Evolutionary conservation across 2,888 invertebrate genomes (phyloP).

Genomic region (Pseudeuparius sepicola): DNA sequence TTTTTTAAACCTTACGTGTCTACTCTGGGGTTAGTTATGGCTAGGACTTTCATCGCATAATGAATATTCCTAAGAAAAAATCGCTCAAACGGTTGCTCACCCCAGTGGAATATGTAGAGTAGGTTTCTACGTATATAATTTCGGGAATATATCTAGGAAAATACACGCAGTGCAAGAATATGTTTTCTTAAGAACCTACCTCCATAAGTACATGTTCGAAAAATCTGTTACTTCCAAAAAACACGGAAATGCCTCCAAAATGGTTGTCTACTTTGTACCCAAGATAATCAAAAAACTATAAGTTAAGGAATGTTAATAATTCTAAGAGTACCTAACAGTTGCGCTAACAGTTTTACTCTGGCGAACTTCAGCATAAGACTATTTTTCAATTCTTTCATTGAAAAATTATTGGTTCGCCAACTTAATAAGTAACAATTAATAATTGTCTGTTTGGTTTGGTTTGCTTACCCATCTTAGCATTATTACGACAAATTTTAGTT

Average conservation of each 20-base stretch:
- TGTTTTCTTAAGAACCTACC: conserved; percentile 34
- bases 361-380: no score
- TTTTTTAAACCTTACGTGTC: conserved; percentile 44
- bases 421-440: no score
- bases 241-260: conserved; percentile 43
- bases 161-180: conserved; percentile 9
- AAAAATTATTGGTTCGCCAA: no score
- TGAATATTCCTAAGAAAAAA: conserved; percentile 44
- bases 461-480: no score
- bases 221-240: conserved; percentile 45
- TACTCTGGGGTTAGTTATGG: conserved; percentile 53
- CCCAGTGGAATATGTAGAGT: conserved; percentile 61
- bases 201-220: conserved; percentile 47
- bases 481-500: no score
- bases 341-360: no score
- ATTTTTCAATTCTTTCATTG: no score
- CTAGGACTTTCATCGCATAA: conserved; percentile 49
- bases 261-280: conserved; percentile 43
- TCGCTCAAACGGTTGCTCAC: conserved; percentile 42
- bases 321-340: no score
- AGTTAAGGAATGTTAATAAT: no score
- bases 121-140: conserved; percentile 52
- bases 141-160: conserved; percentile 38
- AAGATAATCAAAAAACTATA: conserved; percentile 45
- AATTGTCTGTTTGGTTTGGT: no score